These are phyloP conservation scores for Halcyon senegalensis DNA, from an alignment of 2,113 vertebrate genomes.

Conservation along the genomic window DNA sequence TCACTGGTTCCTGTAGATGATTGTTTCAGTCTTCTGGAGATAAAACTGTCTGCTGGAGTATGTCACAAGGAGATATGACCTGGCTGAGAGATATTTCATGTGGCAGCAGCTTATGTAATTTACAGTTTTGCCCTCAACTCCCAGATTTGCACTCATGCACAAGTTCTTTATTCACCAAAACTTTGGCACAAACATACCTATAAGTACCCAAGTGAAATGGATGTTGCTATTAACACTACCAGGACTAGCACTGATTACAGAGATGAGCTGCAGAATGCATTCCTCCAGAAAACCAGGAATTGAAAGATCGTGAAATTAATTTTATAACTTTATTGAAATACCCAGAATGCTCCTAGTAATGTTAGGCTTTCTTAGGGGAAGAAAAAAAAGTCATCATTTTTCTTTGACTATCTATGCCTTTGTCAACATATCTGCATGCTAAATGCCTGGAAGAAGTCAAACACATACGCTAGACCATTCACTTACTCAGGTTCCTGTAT, in stretches of 20 bases:
- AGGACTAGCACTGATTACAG: background rate
- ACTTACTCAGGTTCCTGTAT: constrained; percentile 93
- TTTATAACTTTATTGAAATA: background rate
- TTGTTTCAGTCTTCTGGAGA: background rate
- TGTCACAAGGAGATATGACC: background rate
- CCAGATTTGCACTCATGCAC: background rate
- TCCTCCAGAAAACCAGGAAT: background rate
- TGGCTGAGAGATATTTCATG: background rate
- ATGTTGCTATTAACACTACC: background rate
- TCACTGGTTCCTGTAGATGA: background rate
- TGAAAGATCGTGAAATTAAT: background rate
- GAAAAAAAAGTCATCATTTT: background rate
- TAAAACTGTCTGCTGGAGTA: background rate
- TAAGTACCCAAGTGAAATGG: background rate
- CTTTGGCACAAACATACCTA: background rate
- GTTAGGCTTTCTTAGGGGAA: background rate
- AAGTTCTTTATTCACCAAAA: background rate
- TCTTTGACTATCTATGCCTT: background rate
- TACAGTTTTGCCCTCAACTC: background rate
- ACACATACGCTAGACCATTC: background rate
- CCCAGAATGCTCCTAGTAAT: background rate
- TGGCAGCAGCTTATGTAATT: background rate
- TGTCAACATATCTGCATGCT: rapidly evolving
- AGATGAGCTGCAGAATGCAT: background rate
- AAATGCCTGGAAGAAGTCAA: background rate